Evolutionary conservation across 1,140 invertebrate species (phyloP), one percentile per base, ranked within the genome.

Genomic region (Sycophaga agraensis): DNA sequence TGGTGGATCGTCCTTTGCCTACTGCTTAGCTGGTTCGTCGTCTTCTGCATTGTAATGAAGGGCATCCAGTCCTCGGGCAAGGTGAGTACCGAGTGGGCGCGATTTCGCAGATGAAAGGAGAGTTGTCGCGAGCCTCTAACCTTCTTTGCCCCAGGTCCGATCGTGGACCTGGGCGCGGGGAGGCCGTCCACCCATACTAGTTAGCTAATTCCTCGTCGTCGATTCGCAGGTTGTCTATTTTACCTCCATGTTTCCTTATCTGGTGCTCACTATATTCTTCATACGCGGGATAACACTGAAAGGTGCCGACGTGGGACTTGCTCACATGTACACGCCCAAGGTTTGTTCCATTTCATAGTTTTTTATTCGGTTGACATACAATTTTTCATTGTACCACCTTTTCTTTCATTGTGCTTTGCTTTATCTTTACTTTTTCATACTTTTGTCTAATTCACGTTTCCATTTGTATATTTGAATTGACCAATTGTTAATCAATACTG

Each of bases 61-160:
- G 97, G 97, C 43, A 97, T 99, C 65, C 95, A 98, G 79, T 95
- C 93, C 67, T 97, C 94, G 63, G 96, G 96, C 74, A 98, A 97
- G 85, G 96, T 95, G 77, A 74, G 70, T 62, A 48, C 21, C n/a
- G n/a, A n/a, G n/a, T n/a, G n/a, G n/a, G 45, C 37, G 39, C 40
- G 40, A 49, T 54, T 42, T 16, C 46, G 34, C 45, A 49, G 50
- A 63, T 50, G 39, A 28, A 55, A 54, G 43, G 63, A 50, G 48
- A 65, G 39, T 65, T 34, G 56, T 26, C 55, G 50, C 59, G 50
- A 50, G 35, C 28, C 28, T 50, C 48, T 65, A 34, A 9, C 34
- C 50, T 66, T 57, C 51, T 54, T 34, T 63, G 48, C 49, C 53
- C 50, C 49, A 58, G 53, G 43, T 65, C 54, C 56, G 34, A 50